Conservation (phyloP, 2,113 vertebrate species). For the Platycercus adscitus region DNA sequence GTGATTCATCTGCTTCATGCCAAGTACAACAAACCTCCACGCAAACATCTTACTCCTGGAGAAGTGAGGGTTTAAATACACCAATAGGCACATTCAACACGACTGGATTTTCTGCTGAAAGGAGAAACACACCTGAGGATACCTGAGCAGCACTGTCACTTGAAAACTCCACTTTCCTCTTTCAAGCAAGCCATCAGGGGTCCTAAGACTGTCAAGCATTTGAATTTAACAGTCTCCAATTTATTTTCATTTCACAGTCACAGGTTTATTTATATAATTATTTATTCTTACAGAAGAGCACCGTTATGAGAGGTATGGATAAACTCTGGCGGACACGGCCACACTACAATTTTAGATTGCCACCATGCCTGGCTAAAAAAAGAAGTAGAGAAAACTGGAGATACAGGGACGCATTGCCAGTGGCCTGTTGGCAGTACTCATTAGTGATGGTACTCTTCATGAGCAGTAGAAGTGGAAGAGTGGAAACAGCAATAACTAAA, state of each 20-base stretch:
- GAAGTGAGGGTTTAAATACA: neutral
- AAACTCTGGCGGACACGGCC: neutral
- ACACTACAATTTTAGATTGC: neutral
- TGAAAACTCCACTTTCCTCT: neutral
- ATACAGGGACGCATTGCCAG: too few relatives aligned
- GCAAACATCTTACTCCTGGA: neutral
- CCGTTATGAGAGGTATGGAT: neutral
- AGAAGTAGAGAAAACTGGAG: neutral
- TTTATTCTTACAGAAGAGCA: neutral
- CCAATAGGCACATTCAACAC: neutral
- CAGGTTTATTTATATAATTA: neutral
- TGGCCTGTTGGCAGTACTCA: neutral
- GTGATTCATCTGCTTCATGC: neutral
- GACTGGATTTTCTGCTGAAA: neutral
- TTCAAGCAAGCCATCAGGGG: neutral
- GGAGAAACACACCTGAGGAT: neutral
- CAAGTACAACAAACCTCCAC: neutral
- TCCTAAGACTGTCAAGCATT: neutral
- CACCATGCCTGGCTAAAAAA: neutral
- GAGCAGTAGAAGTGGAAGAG: neutral
- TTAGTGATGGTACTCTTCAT: neutral
- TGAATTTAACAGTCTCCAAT: neutral
- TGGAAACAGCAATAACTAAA: neutral
- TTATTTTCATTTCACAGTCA: neutral
- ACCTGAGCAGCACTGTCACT: neutral